These are phyloP conservation scores for Pipa parva DNA, from an alignment of 2,113 vertebrate genomes.

Conservation along the genomic window DNA sequence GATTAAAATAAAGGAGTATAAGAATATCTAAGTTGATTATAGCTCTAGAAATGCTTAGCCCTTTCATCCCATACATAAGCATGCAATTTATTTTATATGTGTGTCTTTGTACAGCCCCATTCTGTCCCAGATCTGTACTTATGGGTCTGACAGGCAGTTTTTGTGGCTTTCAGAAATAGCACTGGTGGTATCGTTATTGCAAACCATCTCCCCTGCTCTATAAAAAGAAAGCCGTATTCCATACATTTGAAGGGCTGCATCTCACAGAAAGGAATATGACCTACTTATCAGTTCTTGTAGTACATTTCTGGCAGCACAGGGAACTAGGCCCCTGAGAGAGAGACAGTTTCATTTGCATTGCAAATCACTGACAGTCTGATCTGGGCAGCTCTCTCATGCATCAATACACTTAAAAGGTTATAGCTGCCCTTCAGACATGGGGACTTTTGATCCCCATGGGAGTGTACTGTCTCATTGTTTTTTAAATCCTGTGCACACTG, in stretches of 20 bases:
- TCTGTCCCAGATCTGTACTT: background rate
- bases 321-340: constrained; percentile 5
- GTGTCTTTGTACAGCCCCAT: background rate
- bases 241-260: background rate
- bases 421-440: constrained; percentile 10
- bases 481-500: background rate
- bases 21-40: too few relatives aligned
- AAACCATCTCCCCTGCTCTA: background rate
- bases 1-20: too few relatives aligned
- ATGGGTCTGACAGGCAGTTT: background rate
- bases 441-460: background rate
- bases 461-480: background rate
- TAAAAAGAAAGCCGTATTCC: background rate
- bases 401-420: constrained; percentile 23
- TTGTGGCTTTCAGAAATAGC: background rate
- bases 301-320: background rate
- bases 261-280: constrained; percentile 3
- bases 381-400: constrained; percentile 11
- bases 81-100: background rate
- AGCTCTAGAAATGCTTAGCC: too few relatives aligned
- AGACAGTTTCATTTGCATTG: constrained; percentile 6
- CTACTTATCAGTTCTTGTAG: constrained; percentile 8
- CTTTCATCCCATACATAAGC: too few relatives aligned
- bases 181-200: background rate
- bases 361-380: background rate